Evolutionary conservation across 2,888 invertebrate genomes (phyloP).

Genomic region (Lithophane leautieri): DNA sequence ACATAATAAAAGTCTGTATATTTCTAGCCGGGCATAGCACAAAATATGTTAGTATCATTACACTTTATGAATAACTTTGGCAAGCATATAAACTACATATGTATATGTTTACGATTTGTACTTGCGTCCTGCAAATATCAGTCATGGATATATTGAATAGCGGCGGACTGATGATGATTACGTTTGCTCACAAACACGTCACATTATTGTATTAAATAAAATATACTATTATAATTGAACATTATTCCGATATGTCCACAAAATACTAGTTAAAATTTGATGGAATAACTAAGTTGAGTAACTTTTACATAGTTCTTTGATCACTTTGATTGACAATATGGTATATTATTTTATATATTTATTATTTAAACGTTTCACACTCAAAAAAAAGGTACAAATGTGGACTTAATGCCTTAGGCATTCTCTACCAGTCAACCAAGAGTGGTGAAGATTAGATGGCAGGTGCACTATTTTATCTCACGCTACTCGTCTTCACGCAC

Average conservation of each 20-base stretch:
- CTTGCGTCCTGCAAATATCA: conserved; percentile 72
- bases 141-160: conserved; percentile 73
- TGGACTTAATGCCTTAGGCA: too few relatives aligned
- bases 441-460: too few relatives aligned
- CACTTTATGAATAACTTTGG: conserved; percentile 79
- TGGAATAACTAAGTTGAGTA: not conserved
- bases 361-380: too few relatives aligned
- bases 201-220: conserved; percentile 23
- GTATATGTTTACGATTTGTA: conserved; percentile 75
- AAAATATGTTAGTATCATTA: conserved; percentile 69
- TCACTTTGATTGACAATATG: too few relatives aligned
- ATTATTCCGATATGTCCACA: conserved; percentile 41
- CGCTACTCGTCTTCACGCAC: too few relatives aligned
- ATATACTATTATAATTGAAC: not conserved
- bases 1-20: conserved; percentile 23
- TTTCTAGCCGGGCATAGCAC: conserved; percentile 61
- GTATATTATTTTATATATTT: too few relatives aligned
- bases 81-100: conserved; percentile 76
- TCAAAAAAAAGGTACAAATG: too few relatives aligned
- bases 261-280: conserved; percentile 21
- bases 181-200: conserved; percentile 29
- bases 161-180: conserved; percentile 31
- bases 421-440: too few relatives aligned
- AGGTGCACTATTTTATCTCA: too few relatives aligned
- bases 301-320: not conserved